phyloP scores from a whole-genome alignment of 2,797 vertebrate species.

The Oryzias dopingdopingensis region DNA sequence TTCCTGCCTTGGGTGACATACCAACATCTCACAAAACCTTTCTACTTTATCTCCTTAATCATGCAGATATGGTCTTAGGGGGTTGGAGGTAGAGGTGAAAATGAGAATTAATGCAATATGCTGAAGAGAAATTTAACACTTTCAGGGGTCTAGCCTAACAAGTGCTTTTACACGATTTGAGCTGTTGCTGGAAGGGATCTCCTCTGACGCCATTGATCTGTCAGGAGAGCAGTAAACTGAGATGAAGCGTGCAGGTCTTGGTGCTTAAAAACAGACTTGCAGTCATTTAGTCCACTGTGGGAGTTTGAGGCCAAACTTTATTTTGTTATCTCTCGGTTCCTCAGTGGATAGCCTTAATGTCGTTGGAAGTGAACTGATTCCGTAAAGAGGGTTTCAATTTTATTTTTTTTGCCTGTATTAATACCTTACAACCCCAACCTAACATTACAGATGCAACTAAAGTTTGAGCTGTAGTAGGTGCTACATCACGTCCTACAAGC shows the following conservation, averaged over 20 bases:
- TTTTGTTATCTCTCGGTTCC: too few species aligned
- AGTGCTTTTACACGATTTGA: slow-evolving; percentile 24
- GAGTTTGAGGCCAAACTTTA: too few species aligned
- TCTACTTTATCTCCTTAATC: slow-evolving; percentile 54
- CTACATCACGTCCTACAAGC: too few species aligned
- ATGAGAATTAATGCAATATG: slow-evolving; percentile 44
- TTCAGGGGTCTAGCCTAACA: slow-evolving; percentile 26
- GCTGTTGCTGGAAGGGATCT: slow-evolving; percentile 32
- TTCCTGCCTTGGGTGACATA: slow-evolving; percentile 12
- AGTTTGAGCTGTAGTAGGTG: too few species aligned
- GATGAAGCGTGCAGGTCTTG: not conserved
- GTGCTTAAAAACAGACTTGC: slow-evolving; percentile 19
- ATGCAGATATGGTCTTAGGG: slow-evolving; percentile 37
- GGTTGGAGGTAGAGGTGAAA: slow-evolving; percentile 41
- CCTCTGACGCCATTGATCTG: slow-evolving; percentile 23
- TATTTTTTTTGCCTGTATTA: too few species aligned
- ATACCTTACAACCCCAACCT: too few species aligned
- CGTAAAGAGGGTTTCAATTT: too few species aligned
- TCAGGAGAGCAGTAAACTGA: slow-evolving; percentile 38
- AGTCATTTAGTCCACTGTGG: too few species aligned
- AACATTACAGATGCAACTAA: too few species aligned
- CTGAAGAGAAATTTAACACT: slow-evolving; percentile 57
- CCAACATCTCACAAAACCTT: slow-evolving; percentile 15
- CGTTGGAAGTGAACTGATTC: too few species aligned
- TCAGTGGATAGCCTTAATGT: too few species aligned